Evolutionary conservation across 1,140 invertebrate species (phyloP).

Genomic region (Lepidurus apus): DNA sequence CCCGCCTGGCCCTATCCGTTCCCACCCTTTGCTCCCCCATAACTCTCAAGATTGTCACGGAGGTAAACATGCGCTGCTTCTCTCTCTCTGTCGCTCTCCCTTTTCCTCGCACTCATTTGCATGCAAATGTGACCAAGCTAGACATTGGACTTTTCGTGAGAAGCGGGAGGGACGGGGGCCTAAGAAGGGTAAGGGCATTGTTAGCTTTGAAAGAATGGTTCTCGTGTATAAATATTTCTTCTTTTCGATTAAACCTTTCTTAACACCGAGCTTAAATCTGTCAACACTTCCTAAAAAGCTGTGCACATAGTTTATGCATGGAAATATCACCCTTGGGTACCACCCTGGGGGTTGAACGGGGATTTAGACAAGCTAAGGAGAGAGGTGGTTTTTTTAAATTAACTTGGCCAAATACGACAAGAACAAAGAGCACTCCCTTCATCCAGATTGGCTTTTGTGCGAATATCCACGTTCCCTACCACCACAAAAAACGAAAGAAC

Average conservation of each 20-base stretch:
- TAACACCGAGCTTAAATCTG: neutral
- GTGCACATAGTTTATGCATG: neutral
- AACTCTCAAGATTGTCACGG: constrained; percentile 18
- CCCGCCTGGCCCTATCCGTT: neutral
- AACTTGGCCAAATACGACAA: neutral
- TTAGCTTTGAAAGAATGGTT: neutral
- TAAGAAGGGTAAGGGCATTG: neutral
- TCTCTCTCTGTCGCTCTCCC: neutral
- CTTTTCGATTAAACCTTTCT: neutral
- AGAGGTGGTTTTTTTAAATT: neutral
- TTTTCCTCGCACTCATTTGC: neutral
- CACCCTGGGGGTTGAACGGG: neutral
- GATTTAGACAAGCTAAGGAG: neutral
- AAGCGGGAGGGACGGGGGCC: neutral
- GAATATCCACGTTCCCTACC: neutral
- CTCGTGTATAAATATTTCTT: neutral
- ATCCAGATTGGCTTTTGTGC: constrained; percentile 18
- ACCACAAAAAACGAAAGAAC: neutral
- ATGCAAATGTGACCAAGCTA: constrained; percentile 14
- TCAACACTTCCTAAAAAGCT: neutral
- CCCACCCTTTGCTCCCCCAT: neutral
- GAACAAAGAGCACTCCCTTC: neutral
- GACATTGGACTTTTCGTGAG: neutral
- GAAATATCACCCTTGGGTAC: neutral
- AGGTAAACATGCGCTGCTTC: constrained; percentile 3